Evolutionary conservation across 2,113 vertebrate species (phyloP).

Genomic region (Caretta caretta): DNA sequence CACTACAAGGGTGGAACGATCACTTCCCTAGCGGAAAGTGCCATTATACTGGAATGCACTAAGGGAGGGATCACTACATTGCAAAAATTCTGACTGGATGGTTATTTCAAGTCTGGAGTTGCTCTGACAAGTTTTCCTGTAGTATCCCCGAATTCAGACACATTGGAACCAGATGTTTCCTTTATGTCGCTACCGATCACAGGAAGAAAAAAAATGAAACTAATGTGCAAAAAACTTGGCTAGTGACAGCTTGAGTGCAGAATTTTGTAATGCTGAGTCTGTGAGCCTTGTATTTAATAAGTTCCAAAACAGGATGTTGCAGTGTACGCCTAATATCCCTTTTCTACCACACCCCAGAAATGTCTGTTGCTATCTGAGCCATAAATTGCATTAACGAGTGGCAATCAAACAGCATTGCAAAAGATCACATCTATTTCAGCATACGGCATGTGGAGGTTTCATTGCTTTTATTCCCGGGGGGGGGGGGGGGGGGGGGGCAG

Average conservation of each 20-base stretch:
- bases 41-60: background rate
- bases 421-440: background rate
- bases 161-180: slow-evolving; percentile 63
- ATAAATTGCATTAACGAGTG: slow-evolving; percentile 39
- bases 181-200: slow-evolving; percentile 45
- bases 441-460: slow-evolving; percentile 4
- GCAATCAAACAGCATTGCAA: background rate
- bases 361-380: slow-evolving; percentile 54
- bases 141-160: slow-evolving; percentile 1
- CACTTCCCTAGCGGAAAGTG: background rate
- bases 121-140: background rate
- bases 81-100: background rate
- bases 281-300: slow-evolving; percentile 43
- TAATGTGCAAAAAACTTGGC: slow-evolving; percentile 65
- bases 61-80: background rate
- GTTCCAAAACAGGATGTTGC: slow-evolving; percentile 73
- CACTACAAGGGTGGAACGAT: accelerated
- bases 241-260: slow-evolving; percentile 59
- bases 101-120: background rate
- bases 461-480: background rate
- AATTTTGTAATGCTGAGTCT: slow-evolving; percentile 61
- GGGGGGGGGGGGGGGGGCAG: background rate
- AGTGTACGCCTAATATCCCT: slow-evolving; percentile 68
- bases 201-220: slow-evolving; percentile 42
- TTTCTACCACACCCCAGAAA: slow-evolving; percentile 67